These are phyloP conservation scores for Perccottus glenii DNA, from an alignment of 2,113 vertebrate species.

Conservation along the genomic window DNA sequence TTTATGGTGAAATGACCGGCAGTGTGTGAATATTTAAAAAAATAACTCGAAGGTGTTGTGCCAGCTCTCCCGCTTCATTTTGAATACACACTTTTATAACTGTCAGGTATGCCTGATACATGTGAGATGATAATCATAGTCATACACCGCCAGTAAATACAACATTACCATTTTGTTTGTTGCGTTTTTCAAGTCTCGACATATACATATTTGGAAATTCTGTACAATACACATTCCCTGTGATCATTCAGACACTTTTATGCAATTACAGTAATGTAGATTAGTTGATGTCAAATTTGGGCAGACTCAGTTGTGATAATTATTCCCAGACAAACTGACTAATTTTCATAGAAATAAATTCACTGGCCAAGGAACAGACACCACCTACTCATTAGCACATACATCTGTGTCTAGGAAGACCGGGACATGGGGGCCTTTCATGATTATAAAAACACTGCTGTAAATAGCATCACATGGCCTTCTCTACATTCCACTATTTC, in stretches of 20 bases:
- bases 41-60: not conserved
- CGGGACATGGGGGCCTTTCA: not conserved
- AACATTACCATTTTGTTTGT: no score
- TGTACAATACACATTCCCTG: no score
- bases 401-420: not conserved
- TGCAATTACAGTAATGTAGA: no score
- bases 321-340: no score
- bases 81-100: not conserved
- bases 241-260: no score
- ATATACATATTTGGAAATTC: no score
- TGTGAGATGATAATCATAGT: no score
- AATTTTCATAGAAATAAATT: not conserved
- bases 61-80: not conserved
- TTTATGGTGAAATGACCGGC: not conserved
- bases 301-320: no score
- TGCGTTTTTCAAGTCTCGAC: no score
- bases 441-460: not conserved
- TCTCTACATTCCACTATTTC: not conserved
- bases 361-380: not conserved
- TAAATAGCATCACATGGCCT: conserved; percentile 18
- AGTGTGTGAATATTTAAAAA: not conserved
- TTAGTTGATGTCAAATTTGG: no score
- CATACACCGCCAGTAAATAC: no score
- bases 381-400: conserved; percentile 18
- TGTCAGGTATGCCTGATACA: not conserved